Base-by-base conservation (phyloP, 2,113 vertebrate genomes). In the Turdus rufiventris region DNA sequence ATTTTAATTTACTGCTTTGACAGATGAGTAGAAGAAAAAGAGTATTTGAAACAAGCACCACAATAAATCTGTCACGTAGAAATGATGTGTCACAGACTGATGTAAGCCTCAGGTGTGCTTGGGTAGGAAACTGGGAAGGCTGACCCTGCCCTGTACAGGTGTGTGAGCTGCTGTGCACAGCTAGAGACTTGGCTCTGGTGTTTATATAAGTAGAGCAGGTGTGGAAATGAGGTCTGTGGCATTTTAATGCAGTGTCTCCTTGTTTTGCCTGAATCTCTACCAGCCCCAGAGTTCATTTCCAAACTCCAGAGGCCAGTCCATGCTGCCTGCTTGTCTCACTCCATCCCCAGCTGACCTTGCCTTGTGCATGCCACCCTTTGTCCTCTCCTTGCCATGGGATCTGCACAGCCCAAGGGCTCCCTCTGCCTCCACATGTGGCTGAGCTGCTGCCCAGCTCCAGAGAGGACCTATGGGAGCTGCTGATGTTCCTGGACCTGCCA, bases 11-110 rank as follows among this genome's bases (percentile, higher is more conserved):
- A n/a, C 70, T 93, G 51, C 78, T 88, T 83, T 94, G 87, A 70
- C 78, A 95, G 89, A 91, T n/a, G 75, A 93, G 73, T 90, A 86
- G 74, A 83, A 90, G 81, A 68, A 89, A 70, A 85, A 83, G 57
- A 42, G 81, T 62, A n/a, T 89, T 57, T 92, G 90, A 65, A 57
- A 63, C 48, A 84, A 91, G 86, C 75, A 28, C 70, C 68, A 33
- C 54, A 21, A 50, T 26, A 47, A 67, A 51, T 62, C n/a, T 78
- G 43, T 76, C 53, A 7, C 42, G 0, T 48, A 85, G 89, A 68
- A 50, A 7, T 53, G 7, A 2, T 26, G 51, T 76, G 51, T 77
- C 72, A 33, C 81, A 73, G 89, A 12, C 33, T 29, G 74, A 19
- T 23, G 71, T 57, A 48, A 92, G 54, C 15, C 63, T 56, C 63